phyloP scores from a whole-genome alignment of 2,797 vertebrate species.

The Chloroceryle inda region DNA sequence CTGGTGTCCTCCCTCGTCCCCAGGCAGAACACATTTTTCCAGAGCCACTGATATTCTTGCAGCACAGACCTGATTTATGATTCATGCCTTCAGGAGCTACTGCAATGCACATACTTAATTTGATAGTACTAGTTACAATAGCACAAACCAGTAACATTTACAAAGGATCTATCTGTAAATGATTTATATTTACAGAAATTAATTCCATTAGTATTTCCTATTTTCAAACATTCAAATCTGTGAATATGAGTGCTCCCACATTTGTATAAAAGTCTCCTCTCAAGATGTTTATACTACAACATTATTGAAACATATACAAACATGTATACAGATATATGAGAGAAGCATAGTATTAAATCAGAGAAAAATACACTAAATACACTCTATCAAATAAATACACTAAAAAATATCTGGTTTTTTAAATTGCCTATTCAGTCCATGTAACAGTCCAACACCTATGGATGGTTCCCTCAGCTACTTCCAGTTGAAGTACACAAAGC shows the following conservation, averaged over 20 bases:
- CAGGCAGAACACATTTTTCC: slow-evolving; percentile 40
- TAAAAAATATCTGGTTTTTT: not conserved
- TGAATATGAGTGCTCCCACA: not conserved
- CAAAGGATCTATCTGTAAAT: not conserved
- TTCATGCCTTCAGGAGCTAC: not conserved
- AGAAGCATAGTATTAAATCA: not conserved
- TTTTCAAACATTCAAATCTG: not conserved
- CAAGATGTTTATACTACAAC: not conserved
- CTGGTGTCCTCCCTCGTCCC: not conserved
- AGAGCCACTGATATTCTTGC: slow-evolving; percentile 11
- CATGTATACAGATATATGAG: not conserved
- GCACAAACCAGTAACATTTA: not conserved
- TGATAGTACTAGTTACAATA: not conserved
- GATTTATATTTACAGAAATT: not conserved
- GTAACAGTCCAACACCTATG: not conserved
- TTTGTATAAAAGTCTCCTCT: not conserved
- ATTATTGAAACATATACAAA: not conserved
- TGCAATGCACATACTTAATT: not conserved
- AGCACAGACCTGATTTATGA: slow-evolving; percentile 6
- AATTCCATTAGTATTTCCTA: not conserved
- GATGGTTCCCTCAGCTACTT: not conserved
- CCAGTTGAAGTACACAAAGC: not conserved
- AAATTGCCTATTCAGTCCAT: not conserved
- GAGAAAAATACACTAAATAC: not conserved
- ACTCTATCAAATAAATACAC: not conserved